These are phyloP conservation scores for Phallusia fumigata DNA, from an alignment of 23 tunicate species.

Conservation along the genomic window DNA sequence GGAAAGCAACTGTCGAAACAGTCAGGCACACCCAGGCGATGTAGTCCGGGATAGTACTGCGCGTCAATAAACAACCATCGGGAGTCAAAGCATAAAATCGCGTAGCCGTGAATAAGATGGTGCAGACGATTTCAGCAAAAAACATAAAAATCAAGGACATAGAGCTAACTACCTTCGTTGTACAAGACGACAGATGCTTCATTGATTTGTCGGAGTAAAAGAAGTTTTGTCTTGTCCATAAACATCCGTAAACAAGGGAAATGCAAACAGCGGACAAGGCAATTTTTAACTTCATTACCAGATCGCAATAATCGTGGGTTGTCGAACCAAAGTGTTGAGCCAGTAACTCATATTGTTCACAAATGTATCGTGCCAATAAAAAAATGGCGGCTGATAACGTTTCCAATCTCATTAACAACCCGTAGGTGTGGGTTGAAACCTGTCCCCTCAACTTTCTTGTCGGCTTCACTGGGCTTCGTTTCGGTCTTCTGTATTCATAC, in stretches of 20 bases:
- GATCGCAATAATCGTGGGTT: conserved; percentile 40
- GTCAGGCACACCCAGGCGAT: conserved; percentile 44
- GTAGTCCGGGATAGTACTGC: conserved; percentile 13
- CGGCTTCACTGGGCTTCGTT: not conserved
- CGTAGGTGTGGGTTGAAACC: conserved; percentile 2
- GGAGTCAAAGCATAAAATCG: conserved; percentile 31
- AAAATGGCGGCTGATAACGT: conserved; percentile 22
- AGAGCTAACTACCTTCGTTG: conserved; percentile 31
- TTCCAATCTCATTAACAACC: conserved; percentile 22
- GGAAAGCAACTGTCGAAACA: conserved; percentile 31
- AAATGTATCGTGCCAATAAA: conserved; percentile 19
- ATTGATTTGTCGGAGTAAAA: conserved; percentile 62
- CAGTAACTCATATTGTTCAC: conserved; percentile 47
- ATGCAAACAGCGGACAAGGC: conserved; percentile 30
- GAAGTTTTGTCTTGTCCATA: conserved; percentile 71
- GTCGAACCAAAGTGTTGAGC: conserved; percentile 26
- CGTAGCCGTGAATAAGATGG: conserved; percentile 33
- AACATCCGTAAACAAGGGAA: conserved; percentile 40
- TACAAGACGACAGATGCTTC: conserved; percentile 41
- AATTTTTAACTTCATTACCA: conserved; percentile 38
- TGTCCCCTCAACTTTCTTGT: not conserved
- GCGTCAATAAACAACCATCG: conserved; percentile 20
- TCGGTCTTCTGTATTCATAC: conserved; percentile 17
- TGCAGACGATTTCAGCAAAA: conserved; percentile 38
- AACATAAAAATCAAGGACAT: conserved; percentile 20